These are phyloP conservation scores for Keiferia lycopersicella DNA, from an alignment of 2,888 invertebrate species.

Conservation along the genomic window DNA sequence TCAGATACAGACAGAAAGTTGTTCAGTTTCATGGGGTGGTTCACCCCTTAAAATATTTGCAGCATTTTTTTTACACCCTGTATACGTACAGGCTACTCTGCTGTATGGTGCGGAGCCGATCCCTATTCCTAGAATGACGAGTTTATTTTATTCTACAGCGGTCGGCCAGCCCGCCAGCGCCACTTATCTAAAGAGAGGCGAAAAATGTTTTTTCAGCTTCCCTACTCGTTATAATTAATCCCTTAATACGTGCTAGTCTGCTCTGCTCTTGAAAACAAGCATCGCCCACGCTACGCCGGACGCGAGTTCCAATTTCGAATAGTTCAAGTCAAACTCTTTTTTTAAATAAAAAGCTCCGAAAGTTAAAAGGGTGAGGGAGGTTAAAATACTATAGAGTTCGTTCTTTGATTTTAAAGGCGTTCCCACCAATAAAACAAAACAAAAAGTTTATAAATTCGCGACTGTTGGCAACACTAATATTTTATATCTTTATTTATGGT, in stretches of 20 bases:
- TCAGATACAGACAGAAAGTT: too few species aligned
- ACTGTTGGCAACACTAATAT: too few species aligned
- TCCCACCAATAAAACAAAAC: too few species aligned
- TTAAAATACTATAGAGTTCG: too few species aligned
- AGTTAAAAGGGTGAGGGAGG: background rate
- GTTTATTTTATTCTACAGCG: slow-evolving; percentile 23
- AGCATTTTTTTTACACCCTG: too few species aligned
- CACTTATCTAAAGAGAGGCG: slow-evolving; percentile 4
- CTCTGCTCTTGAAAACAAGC: background rate
- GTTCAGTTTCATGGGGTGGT: too few species aligned
- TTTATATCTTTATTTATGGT: too few species aligned
- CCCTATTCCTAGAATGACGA: slow-evolving; percentile 23
- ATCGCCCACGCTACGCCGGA: background rate
- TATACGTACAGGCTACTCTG: too few species aligned
- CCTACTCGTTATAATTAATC: slow-evolving; percentile 18
- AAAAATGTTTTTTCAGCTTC: slow-evolving; percentile 20
- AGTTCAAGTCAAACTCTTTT: background rate
- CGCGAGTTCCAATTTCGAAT: background rate
- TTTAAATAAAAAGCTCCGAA: background rate
- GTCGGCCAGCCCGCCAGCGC: slow-evolving; percentile 3
- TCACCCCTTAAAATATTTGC: too few species aligned
- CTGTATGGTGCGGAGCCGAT: background rate
- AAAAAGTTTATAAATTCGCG: too few species aligned
- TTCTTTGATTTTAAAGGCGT: too few species aligned
- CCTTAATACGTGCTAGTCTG: slow-evolving; percentile 1